Evolutionary conservation across 2,888 invertebrate species (phyloP).

Genomic region (Drosophila stalkeri): DNA sequence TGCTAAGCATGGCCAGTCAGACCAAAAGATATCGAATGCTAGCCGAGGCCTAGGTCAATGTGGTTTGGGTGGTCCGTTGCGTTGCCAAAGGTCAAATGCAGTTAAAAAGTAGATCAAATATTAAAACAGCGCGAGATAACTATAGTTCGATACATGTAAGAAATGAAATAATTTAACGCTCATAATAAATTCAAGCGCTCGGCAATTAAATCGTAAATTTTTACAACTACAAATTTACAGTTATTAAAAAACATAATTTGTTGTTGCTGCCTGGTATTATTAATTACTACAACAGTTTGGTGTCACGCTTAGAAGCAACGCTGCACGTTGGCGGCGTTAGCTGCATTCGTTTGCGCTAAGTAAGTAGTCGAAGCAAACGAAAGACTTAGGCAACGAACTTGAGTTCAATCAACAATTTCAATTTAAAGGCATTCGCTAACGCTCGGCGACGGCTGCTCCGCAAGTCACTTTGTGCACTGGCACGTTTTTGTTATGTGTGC

Average conservation of each 20-base stretch:
- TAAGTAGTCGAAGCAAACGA: constrained; percentile 71
- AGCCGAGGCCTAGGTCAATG: constrained; percentile 61
- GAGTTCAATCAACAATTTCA: constrained; percentile 79
- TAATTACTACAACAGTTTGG: constrained; percentile 79
- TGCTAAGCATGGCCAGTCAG: constrained; percentile 32
- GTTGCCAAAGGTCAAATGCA: constrained; percentile 46
- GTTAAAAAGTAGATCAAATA: constrained; percentile 27
- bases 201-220: constrained; percentile 80
- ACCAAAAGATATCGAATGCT: constrained; percentile 6
- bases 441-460: constrained; percentile 41
- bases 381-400: constrained; percentile 79
- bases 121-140: neutral
- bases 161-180: constrained; percentile 68
- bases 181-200: constrained; percentile 74
- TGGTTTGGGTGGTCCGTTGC: constrained; percentile 49
- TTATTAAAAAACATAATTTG: constrained; percentile 81
- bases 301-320: constrained; percentile 71
- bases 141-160: constrained; percentile 30
- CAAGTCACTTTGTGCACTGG: constrained; percentile 74
- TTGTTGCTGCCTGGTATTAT: constrained; percentile 76
- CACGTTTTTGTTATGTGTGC: constrained; percentile 72
- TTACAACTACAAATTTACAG: constrained; percentile 81
- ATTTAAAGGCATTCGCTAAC: constrained; percentile 69
- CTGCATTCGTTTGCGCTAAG: constrained; percentile 51
- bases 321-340: constrained; percentile 21